phyloP scores from a whole-genome alignment of 2,797 vertebrate species.

The Novumbra hubbsi region DNA sequence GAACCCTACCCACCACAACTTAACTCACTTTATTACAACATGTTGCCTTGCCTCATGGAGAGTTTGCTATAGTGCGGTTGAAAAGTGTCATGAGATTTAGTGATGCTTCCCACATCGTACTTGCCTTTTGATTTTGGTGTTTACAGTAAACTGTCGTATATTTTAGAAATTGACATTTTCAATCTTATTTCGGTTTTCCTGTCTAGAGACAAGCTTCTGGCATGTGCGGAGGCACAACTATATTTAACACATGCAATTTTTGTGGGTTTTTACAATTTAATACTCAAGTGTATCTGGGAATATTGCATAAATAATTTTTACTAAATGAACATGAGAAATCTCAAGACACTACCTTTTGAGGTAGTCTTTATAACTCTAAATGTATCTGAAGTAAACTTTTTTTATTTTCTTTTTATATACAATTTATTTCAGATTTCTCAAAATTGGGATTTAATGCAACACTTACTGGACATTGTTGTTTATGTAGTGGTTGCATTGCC shows the following conservation, averaged over 20 bases:
- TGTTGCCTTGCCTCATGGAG: background rate
- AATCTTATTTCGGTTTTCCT: constrained; percentile 44
- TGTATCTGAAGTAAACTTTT: too few species aligned
- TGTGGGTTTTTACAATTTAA: constrained; percentile 23
- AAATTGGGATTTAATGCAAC: too few species aligned
- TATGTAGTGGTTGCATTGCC: too few species aligned
- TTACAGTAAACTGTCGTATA: constrained; percentile 45
- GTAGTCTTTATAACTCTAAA: too few species aligned
- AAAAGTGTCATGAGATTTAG: constrained; percentile 37
- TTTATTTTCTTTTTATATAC: too few species aligned
- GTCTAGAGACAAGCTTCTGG: constrained; percentile 38
- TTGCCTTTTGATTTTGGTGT: constrained; percentile 49
- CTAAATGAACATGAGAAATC: too few species aligned
- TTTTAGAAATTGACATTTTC: constrained; percentile 40
- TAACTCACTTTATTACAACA: background rate
- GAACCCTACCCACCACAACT: constrained; percentile 7
- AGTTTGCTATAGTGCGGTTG: constrained; percentile 39
- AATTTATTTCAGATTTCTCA: too few species aligned
- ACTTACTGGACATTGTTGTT: too few species aligned
- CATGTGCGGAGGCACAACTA: constrained; percentile 29
- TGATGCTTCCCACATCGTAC: constrained; percentile 35
- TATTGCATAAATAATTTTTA: too few species aligned
- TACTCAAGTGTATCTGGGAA: too few species aligned
- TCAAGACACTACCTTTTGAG: too few species aligned
- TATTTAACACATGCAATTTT: constrained; percentile 1